These are phyloP conservation scores for Homarus americanus DNA, from an alignment of 1,140 invertebrate genomes.

Conservation along the genomic window DNA sequence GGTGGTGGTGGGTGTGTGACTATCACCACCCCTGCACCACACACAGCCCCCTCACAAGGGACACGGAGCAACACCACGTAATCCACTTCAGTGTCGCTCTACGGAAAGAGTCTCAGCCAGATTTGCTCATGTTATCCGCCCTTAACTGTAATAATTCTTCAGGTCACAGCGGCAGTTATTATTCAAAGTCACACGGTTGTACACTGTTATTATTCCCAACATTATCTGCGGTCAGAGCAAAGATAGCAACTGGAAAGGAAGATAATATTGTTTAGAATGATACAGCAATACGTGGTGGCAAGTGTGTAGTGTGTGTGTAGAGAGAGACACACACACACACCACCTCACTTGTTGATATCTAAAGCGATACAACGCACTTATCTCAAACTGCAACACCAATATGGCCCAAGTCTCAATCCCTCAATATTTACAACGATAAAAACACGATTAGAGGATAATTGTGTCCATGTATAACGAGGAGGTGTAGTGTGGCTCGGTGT, in stretches of 20 bases:
- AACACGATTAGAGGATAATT: neutral
- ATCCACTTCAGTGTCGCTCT: too few relatives aligned
- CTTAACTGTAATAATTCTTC: too few relatives aligned
- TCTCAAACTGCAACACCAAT: neutral
- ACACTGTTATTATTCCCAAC: too few relatives aligned
- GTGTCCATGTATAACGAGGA: neutral
- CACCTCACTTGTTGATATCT: neutral
- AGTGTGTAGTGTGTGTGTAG: neutral
- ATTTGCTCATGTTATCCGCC: too few relatives aligned
- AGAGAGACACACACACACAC: neutral
- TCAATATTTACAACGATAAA: neutral
- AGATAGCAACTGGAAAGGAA: neutral
- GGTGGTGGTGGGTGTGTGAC: neutral
- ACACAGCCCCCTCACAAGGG: too few relatives aligned
- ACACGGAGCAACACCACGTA: too few relatives aligned
- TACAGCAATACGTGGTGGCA: neutral
- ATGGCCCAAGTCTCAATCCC: neutral
- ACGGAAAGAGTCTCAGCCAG: too few relatives aligned
- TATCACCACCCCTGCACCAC: neutral
- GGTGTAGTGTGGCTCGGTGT: neutral
- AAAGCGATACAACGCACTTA: neutral
- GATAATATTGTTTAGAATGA: neutral
- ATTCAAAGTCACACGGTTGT: too few relatives aligned
- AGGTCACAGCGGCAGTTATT: too few relatives aligned
- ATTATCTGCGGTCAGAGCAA: too few relatives aligned